Evolutionary conservation across 2,113 vertebrate genomes (phyloP).

Genomic region (Jacana jacana): DNA sequence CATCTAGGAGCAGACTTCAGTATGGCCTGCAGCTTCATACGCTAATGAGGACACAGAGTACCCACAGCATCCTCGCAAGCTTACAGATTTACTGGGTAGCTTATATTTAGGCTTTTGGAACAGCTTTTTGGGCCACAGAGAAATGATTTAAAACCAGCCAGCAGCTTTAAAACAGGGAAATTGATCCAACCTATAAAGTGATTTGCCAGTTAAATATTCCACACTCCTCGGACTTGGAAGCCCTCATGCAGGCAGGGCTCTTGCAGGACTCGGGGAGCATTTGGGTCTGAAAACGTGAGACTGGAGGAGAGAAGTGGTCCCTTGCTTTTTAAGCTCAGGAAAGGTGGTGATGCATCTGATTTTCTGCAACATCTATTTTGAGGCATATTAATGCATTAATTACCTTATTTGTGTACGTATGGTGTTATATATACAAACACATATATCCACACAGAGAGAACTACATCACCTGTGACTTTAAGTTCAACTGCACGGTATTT

Average conservation of each 20-base stretch:
- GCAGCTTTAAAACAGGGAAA: neutral
- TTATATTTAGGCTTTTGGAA: neutral
- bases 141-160: neutral
- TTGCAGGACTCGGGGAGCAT: neutral
- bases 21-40: neutral
- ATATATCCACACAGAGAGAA: neutral
- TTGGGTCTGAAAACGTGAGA: neutral
- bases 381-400: neutral
- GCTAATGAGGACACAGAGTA: neutral
- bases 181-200: neutral
- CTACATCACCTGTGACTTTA: neutral
- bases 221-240: neutral
- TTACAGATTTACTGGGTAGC: neutral
- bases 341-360: neutral
- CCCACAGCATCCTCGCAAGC: neutral
- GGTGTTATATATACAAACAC: neutral
- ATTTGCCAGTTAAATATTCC: slow-evolving; percentile 8
- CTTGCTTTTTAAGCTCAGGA: neutral
- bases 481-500: slow-evolving; percentile 24
- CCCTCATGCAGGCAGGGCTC: neutral
- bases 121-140: neutral
- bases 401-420: neutral
- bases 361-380: neutral
- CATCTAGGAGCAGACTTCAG: neutral
- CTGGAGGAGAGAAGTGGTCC: neutral